A percentile compares a stretch with the other conserved stretches of the same genome.
Evolutionary conservation across 1,140 invertebrate species (phyloP).

Genomic region (Ganaspis sp.): DNA sequence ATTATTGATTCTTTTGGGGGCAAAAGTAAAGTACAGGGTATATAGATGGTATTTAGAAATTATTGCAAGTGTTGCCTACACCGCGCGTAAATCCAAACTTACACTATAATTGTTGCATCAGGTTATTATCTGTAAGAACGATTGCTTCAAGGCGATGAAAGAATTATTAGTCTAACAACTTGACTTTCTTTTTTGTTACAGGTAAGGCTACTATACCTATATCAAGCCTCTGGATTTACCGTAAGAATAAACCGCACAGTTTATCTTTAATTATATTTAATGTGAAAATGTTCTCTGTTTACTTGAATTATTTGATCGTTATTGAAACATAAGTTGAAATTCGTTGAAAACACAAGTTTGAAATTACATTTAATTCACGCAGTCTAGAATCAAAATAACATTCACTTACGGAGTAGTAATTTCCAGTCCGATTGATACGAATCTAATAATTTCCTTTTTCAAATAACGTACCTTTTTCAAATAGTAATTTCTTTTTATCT

Average conservation of each 20-base stretch:
- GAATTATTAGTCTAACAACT: constrained; percentile 24
- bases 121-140: background rate
- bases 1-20: background rate
- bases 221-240: background rate
- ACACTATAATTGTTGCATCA: background rate
- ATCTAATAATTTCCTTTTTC: too few relatives aligned
- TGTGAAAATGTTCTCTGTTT: background rate
- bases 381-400: too few relatives aligned
- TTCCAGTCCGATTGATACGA: too few relatives aligned
- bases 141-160: background rate
- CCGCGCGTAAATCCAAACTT: background rate
- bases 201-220: background rate
- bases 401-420: too few relatives aligned
- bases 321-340: too few relatives aligned
- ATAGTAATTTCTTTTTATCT: too few relatives aligned
- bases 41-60: background rate
- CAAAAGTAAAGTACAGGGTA: constrained; percentile 1
- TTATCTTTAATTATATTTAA: constrained; percentile 1
- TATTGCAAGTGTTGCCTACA: background rate
- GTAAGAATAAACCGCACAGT: background rate
- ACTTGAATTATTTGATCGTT: background rate
- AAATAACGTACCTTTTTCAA: too few relatives aligned
- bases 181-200: constrained; percentile 24
- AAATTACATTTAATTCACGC: too few relatives aligned
- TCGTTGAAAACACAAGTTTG: too few relatives aligned